Evolutionary conservation across 2,797 vertebrate genomes (phyloP), one percentile per base, ranked within the genome.

Genomic region (Leuciscus waleckii): DNA sequence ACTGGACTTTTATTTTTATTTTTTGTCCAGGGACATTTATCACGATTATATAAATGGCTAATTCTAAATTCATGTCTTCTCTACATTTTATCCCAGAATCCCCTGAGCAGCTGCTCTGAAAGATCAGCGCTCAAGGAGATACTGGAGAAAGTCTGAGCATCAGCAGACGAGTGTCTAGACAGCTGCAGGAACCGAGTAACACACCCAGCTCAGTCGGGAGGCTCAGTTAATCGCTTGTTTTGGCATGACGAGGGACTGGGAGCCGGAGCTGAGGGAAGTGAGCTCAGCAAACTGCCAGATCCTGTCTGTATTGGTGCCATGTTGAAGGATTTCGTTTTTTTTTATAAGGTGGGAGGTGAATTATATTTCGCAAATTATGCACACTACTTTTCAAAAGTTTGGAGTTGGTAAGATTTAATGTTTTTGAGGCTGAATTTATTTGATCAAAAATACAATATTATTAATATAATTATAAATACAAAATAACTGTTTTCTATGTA

Each of bases 161-260:
- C 16, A 61, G 29, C 61, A 85, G 79, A 85, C 21, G 79, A 70
- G 23, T 32, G 85, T 88, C 83, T 88, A 85, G 82, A 88, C 83
- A 76, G 70, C 41, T 76, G 56, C 73, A 37, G 65, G 61, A 35
- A 71, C 29, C 35, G 23, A 19, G 23, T 51, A 65, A 76, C 67
- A 74, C 81, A 68, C 86, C 43, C 71, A 32, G 81, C 86, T 87
- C 81, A 35, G 63, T 77, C 37, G 17, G 69, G 49, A 70, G 79
- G 89, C 89, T 90, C 87, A 87, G 87, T 89, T 91, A 89, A 92
- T 92, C 63, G 86, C 91, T 92, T 93, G 87, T 90, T 91, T 92
- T 94, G 93, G 91, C 90, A 85, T 61, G 75, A 87, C 67, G 46
- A 81, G 81, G 79, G 82, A 78, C 77, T 88, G 89, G 86, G 71